These are phyloP conservation scores for Antrozous pallidus DNA, from an alignment of 2,797 vertebrate species.

Conservation along the genomic window DNA sequence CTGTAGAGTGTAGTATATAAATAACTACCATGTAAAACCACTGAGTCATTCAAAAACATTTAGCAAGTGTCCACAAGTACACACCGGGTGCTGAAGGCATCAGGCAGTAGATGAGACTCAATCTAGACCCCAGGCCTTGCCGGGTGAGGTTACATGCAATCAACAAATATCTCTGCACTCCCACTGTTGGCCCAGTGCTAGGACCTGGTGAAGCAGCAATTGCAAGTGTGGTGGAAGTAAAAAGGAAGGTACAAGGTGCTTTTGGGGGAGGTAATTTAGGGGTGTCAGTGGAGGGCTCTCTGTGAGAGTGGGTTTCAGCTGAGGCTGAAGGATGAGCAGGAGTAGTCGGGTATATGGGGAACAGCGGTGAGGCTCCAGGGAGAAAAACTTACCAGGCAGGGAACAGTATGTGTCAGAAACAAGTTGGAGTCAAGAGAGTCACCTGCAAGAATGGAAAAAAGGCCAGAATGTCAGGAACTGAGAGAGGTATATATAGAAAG, in stretches of 20 bases:
- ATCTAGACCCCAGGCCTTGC: not conserved
- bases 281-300: not conserved
- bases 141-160: no score
- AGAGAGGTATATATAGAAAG: slow-evolving; percentile 42
- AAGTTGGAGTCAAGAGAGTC: not conserved
- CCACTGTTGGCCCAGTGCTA: not conserved
- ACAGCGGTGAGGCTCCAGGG: not conserved
- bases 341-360: rapidly evolving
- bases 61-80: not conserved
- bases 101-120: not conserved
- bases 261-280: not conserved
- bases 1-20: not conserved
- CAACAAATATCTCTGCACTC: not conserved
- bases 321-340: not conserved
- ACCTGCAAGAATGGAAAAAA: slow-evolving; percentile 21
- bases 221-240: not conserved
- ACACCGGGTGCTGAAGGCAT: not conserved
- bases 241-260: not conserved
- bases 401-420: not conserved
- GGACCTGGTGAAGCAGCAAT: not conserved
- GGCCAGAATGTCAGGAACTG: not conserved
- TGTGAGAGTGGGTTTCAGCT: not conserved
- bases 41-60: not conserved
- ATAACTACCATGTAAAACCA: not conserved
- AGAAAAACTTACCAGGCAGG: not conserved